These are phyloP conservation scores for Drosophila picticornis DNA, from an alignment of 2,888 invertebrate genomes.

Conservation along the genomic window DNA sequence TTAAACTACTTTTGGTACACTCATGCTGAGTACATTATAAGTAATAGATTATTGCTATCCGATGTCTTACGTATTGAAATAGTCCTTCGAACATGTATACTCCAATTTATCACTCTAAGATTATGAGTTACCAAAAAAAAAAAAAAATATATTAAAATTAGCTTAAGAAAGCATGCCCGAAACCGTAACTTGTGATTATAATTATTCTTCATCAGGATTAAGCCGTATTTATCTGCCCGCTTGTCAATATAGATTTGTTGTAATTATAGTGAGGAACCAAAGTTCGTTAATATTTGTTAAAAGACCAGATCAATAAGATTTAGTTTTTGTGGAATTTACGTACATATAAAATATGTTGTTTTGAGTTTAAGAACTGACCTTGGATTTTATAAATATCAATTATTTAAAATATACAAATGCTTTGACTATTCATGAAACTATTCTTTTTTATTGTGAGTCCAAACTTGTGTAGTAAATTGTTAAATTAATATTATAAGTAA, in stretches of 20 bases:
- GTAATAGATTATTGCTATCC: constrained; percentile 3
- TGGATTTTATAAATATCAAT: background rate
- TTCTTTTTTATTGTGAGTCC: background rate
- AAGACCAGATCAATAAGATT: background rate
- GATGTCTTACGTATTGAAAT: background rate
- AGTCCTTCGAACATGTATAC: background rate
- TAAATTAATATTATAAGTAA: background rate
- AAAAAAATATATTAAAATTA: background rate
- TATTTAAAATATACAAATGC: background rate
- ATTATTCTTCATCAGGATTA: background rate
- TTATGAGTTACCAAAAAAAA: background rate
- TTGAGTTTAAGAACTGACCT: background rate
- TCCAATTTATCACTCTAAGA: background rate
- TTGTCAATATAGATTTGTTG: background rate
- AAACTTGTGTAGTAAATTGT: background rate
- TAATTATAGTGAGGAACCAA: background rate
- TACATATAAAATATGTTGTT: background rate
- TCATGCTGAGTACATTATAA: background rate
- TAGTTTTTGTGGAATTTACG: background rate
- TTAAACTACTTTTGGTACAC: background rate
- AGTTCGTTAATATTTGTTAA: background rate
- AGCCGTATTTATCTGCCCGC: background rate
- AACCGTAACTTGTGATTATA: background rate
- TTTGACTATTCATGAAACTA: background rate
- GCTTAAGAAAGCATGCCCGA: background rate